A percentile compares a stretch with the other conserved stretches of the same genome.
Evolutionary conservation across 1,140 invertebrate genomes (phyloP).

Genomic region (Bombus picipes): DNA sequence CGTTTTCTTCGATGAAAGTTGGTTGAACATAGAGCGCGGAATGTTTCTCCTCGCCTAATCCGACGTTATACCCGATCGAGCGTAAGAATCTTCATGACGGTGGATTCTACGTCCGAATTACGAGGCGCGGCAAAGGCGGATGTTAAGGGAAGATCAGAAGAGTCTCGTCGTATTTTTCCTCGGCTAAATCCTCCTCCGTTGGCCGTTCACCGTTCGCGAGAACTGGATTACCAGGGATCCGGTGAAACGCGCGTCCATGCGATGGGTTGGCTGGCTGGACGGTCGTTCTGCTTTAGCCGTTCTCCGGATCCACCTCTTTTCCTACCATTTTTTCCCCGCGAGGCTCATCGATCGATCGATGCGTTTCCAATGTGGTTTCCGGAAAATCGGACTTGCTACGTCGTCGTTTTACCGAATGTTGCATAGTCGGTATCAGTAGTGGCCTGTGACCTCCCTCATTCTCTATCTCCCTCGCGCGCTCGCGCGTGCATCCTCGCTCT

Average conservation of each 20-base stretch:
- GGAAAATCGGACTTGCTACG: not conserved
- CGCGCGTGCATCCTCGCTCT: not conserved
- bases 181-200: constrained; percentile 4
- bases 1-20: not conserved
- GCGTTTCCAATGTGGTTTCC: constrained; percentile 24
- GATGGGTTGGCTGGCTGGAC: not conserved
- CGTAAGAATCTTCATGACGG: constrained; percentile 19
- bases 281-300: constrained; percentile 6
- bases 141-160: constrained; percentile 30
- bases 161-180: constrained; percentile 31
- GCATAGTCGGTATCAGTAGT: not conserved
- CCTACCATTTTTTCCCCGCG: not conserved
- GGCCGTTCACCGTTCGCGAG: constrained; percentile 17
- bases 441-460: not conserved
- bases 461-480: not conserved
- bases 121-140: not conserved
- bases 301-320: not conserved
- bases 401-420: not conserved
- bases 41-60: not conserved
- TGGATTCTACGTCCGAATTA: not conserved
- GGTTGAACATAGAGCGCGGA: not conserved
- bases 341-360: constrained; percentile 26
- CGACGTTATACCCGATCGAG: constrained; percentile 10
- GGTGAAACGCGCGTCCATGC: not conserved
- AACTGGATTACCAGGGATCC: constrained; percentile 37